Base-by-base conservation (phyloP, 2,113 vertebrate genomes). In the Chroicocephalus ridibundus region DNA sequence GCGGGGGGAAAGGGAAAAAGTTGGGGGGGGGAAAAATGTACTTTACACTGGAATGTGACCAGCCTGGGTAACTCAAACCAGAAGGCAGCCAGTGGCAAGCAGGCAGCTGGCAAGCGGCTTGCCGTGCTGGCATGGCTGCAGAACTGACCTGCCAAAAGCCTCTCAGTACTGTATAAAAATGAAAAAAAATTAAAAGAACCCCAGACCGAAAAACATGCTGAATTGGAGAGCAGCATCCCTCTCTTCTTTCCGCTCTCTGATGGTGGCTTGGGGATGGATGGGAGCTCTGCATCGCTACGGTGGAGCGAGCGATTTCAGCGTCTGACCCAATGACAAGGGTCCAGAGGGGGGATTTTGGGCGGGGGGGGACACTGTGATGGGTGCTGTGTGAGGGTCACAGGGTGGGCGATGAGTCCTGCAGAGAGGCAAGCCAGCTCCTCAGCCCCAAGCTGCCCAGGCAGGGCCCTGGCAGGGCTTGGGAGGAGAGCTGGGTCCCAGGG, bases 141-240 rank as follows among this genome's bases (percentile, higher is more conserved):
- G 82, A 29, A 13, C 71, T 93, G 93, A 94, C 94, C 96, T 96
- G 96, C 92, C 96, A 96, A 79, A n/a, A 69, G 52, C 81, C 65
- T 89, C 89, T 61, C 34, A 21, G 81, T 19, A 15, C 81, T 85
- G 81, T 6, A 5, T 24, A 4, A 32, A 54, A 52, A 9, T 12
- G 17, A n/a, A 13, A 17, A 29, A 75, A 72, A 54, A 51, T 38
- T 26, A 52, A 54, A 26, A 51, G 15, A 52, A 52, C 44, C 44
- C 44, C 44, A 46, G 44, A 65, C 17, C n/a, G 10, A 61, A 46
- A 47, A 25, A 1, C 61, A 27, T 0, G 31, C 66, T 57, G 79
- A 9, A 25, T 54, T 74, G 76, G 88, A 83, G 62, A 51, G 82
- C 34, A 38, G 47, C 60, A 42, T 66, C 3, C 0, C n/a, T 34